phyloP scores from a whole-genome alignment of 2,888 invertebrate species.

The Eupeodes luniger region DNA sequence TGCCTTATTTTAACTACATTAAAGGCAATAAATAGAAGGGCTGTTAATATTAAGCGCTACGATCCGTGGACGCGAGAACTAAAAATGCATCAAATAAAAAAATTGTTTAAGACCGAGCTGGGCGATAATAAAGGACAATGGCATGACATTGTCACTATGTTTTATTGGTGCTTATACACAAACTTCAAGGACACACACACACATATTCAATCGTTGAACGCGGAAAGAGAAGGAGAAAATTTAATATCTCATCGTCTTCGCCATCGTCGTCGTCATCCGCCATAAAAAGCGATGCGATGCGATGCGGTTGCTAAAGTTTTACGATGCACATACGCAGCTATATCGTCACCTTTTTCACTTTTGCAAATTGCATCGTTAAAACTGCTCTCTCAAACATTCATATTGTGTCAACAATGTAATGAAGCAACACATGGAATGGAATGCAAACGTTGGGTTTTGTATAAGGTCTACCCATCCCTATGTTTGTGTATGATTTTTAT shows the following conservation, averaged over 20 bases:
- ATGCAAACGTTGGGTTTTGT: not conserved
- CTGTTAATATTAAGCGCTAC: too few species aligned
- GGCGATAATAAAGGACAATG: conserved; percentile 21
- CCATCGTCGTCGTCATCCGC: conserved; percentile 44
- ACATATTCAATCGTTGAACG: not conserved
- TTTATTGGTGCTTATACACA: conserved; percentile 59
- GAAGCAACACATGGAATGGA: conserved; percentile 68
- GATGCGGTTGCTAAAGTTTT: conserved; percentile 44
- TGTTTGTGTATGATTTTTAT: conserved; percentile 48
- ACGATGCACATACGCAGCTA: conserved; percentile 73
- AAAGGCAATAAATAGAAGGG: too few species aligned
- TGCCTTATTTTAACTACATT: too few species aligned
- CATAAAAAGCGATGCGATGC: conserved; percentile 49
- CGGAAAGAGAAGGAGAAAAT: conserved; percentile 41
- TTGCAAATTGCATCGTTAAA: conserved; percentile 74
- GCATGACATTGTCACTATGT: conserved; percentile 63
- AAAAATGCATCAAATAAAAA: not conserved
- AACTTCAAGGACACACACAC: conserved; percentile 30
- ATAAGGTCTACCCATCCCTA: not conserved
- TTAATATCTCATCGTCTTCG: conserved; percentile 51
- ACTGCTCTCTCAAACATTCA: conserved; percentile 60
- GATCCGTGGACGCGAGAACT: too few species aligned
- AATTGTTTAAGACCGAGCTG: not conserved
- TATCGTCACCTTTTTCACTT: conserved; percentile 74
- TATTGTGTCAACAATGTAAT: conserved; percentile 53